Evolutionary conservation across 2,888 invertebrate genomes (phyloP).

Genomic region (Pediacus dermestoides): DNA sequence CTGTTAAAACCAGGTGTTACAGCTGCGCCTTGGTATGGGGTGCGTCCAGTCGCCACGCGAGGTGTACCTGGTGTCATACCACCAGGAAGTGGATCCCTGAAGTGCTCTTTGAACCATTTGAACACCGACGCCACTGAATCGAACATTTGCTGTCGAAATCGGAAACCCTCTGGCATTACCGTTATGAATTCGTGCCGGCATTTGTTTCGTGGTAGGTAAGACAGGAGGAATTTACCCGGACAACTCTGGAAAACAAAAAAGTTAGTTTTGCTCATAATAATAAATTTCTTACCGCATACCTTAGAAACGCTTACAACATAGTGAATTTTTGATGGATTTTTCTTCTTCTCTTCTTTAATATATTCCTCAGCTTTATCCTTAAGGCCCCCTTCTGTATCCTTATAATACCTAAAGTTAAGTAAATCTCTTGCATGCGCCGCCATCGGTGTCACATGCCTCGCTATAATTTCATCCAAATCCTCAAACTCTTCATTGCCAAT

Average conservation of each 20-base stretch:
- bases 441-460: constrained; percentile 95
- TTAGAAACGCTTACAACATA: constrained; percentile 82
- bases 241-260: constrained; percentile 54
- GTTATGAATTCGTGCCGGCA: constrained; percentile 90
- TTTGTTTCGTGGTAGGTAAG: constrained; percentile 84
- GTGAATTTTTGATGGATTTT: constrained; percentile 83
- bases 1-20: constrained; percentile 40
- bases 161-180: constrained; percentile 87
- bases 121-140: constrained; percentile 75
- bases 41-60: constrained; percentile 57
- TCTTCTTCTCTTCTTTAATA: constrained; percentile 83
- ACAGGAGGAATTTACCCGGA: constrained; percentile 90
- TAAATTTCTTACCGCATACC: no score
- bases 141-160: constrained; percentile 86
- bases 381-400: constrained; percentile 70
- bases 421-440: constrained; percentile 89
- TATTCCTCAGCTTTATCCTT: constrained; percentile 85
- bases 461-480: constrained; percentile 98
- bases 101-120: constrained; percentile 98
- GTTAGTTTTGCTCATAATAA: constrained; percentile 1
- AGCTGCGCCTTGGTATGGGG: constrained; percentile 50
- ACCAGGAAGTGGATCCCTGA: constrained; percentile 81
- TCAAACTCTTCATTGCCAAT: constrained; percentile 94
- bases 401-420: constrained; percentile 86
- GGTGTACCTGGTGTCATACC: constrained; percentile 71